A percentile compares a stretch with the other conserved stretches of the same genome.
Evolutionary conservation across 1,140 invertebrate species (phyloP).

Genomic region (Hesperophylax magnus): DNA sequence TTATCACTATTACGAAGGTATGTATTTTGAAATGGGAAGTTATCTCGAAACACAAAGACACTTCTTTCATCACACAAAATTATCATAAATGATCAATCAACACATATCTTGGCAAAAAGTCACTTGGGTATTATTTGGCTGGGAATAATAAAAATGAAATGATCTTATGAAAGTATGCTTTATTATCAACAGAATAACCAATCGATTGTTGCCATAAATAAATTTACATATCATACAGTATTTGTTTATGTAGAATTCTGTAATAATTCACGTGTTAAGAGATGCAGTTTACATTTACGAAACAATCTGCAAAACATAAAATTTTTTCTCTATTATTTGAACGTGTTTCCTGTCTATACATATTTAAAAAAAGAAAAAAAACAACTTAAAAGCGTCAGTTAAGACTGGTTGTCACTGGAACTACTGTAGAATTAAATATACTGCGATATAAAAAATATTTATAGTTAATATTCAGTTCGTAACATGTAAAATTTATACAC

Average conservation of each 20-base stretch:
- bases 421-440: constrained; percentile 31
- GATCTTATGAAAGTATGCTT: constrained; percentile 56
- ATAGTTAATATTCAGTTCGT: constrained; percentile 38
- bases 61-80: too few relatives aligned
- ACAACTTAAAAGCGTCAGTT: background rate
- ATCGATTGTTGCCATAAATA: constrained; percentile 51
- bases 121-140: background rate
- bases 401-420: constrained; percentile 27
- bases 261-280: background rate
- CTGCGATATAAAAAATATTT: constrained; percentile 38
- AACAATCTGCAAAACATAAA: constrained; percentile 13
- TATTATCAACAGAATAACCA: constrained; percentile 57
- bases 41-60: too few relatives aligned
- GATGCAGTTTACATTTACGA: too few relatives aligned
- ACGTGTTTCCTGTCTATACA: constrained; percentile 28
- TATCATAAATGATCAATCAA: too few relatives aligned
- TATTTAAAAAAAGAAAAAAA: constrained; percentile 1
- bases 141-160: constrained; percentile 36
- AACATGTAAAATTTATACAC: constrained; percentile 39
- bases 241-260: constrained; percentile 21
- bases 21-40: too few relatives aligned
- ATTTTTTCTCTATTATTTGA: constrained; percentile 21
- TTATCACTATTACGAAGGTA: too few relatives aligned
- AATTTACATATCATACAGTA: constrained; percentile 39
- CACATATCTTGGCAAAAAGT: too few relatives aligned